A percentile compares a stretch with the other conserved stretches of the same genome.
Evolutionary conservation across 2,888 invertebrate species (phyloP).

Genomic region (Anorthoa munda): DNA sequence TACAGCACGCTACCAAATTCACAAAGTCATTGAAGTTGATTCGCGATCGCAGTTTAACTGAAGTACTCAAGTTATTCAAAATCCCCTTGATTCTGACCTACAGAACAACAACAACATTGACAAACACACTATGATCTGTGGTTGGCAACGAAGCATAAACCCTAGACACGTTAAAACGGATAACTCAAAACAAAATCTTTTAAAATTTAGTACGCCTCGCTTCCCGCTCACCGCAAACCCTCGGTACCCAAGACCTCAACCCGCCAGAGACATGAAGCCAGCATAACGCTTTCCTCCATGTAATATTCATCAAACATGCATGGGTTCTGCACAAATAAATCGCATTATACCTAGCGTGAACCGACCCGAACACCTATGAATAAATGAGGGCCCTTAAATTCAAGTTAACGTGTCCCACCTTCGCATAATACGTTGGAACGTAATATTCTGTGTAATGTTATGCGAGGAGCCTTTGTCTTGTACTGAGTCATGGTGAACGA

Average conservation of each 20-base stretch:
- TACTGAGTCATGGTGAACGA: slow-evolving; percentile 50
- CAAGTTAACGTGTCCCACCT: slow-evolving; percentile 68
- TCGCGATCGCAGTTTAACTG: background rate
- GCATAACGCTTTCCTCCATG: slow-evolving; percentile 44
- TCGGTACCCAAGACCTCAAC: slow-evolving; percentile 22
- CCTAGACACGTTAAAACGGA: background rate
- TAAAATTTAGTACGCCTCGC: background rate
- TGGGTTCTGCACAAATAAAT: slow-evolving; percentile 81
- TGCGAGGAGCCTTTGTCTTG: slow-evolving; percentile 50
- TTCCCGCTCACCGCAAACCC: slow-evolving; percentile 23
- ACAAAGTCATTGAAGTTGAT: no score
- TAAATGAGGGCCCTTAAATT: slow-evolving; percentile 78
- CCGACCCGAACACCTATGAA: slow-evolving; percentile 74
- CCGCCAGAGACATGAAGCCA: slow-evolving; percentile 38
- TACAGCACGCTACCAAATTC: background rate
- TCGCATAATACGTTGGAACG: slow-evolving; percentile 32
- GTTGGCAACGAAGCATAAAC: background rate
- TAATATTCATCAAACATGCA: slow-evolving; percentile 80
- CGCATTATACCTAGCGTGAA: slow-evolving; percentile 77
- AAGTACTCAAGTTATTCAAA: background rate
- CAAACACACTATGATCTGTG: no score
- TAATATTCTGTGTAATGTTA: slow-evolving; percentile 50
- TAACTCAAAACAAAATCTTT: background rate
- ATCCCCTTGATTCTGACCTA: background rate
- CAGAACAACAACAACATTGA: no score